phyloP scores from a whole-genome alignment of 2,888 invertebrate genomes.

The Merodon equestris region DNA sequence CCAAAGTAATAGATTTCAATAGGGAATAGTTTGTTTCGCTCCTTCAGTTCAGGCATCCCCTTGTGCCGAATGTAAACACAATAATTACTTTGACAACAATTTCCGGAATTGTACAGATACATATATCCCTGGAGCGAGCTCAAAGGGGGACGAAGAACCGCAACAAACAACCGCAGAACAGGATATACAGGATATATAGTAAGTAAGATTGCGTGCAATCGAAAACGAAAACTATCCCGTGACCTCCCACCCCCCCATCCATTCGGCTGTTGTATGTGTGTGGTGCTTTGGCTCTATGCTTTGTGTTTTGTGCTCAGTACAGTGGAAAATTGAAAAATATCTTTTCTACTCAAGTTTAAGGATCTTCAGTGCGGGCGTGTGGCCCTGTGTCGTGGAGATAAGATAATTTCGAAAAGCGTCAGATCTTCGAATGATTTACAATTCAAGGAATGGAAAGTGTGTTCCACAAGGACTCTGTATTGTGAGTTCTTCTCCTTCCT shows the following conservation, averaged over 20 bases:
- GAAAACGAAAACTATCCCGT: slow-evolving; percentile 63
- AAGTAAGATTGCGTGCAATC: slow-evolving; percentile 56
- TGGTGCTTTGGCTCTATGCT: neutral
- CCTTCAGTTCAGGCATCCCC: slow-evolving; percentile 29
- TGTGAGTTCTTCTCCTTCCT: too few species aligned
- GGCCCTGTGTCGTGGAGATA: slow-evolving; percentile 46
- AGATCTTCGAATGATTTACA: slow-evolving; percentile 43
- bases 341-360: slow-evolving; percentile 47
- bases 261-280: slow-evolving; percentile 8
- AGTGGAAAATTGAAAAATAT: slow-evolving; percentile 67
- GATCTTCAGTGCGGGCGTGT: slow-evolving; percentile 19
- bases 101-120: slow-evolving; percentile 74
- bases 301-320: slow-evolving; percentile 34
- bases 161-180: slow-evolving; percentile 59
- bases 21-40: slow-evolving; percentile 12
- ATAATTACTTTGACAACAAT: slow-evolving; percentile 79
- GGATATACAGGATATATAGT: slow-evolving; percentile 42
- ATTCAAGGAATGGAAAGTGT: slow-evolving; percentile 26
- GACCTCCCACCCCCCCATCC: slow-evolving; percentile 7
- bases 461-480: neutral
- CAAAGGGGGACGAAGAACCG: slow-evolving; percentile 46
- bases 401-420: slow-evolving; percentile 55
- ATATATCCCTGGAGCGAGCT: slow-evolving; percentile 9
- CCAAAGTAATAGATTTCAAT: slow-evolving; percentile 59
- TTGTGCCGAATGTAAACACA: slow-evolving; percentile 69